Base-by-base conservation (phyloP, 1,140 invertebrate species). In the Trachelipus rathkii region DNA sequence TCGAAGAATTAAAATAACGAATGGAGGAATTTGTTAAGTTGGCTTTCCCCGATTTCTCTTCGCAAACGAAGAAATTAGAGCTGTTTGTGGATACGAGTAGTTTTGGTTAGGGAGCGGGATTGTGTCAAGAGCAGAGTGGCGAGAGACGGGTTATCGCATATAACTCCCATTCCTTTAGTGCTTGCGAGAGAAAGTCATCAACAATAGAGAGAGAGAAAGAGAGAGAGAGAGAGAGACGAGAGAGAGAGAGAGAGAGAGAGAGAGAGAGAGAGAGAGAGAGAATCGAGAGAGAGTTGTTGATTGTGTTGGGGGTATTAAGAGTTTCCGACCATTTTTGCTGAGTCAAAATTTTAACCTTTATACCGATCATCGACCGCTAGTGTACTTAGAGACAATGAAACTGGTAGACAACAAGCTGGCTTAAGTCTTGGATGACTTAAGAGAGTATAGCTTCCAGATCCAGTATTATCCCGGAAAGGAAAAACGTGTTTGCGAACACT, bases 101-200 rank as follows among this genome's bases (percentile, higher is more conserved):
- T 0, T 72, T 46, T 72, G 71, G 71, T 13, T 0, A 0, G 11
- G 71, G 71, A n/a, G 71, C 71, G 7, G 43, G 71, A 0, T 8
- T 46, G n/a, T 72, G 71, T 72, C 23, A n/a, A 72, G 11, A 72
- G 33, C 43, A 24, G 44, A n/a, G n/a, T n/a, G n/a, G n/a, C n/a
- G 21, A 72, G 5, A 43, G 24, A 21, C 44, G 50, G 10, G 71
- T 72, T 1, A 72, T 72, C 44, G 71, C 71, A 10, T 72, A 43
- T 44, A 72, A 72, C 10, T 72, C 71, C 0, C 44, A 45, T 11
- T 24, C 71, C 4, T 72, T 72, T 10, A 45, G n/a, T 24, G 44
- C n/a, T n/a, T n/a, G n/a, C 11, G 43, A 72, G 10, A 23, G 44
- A 23, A 43, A 44, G 23, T 6, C 44, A 5, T 72, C 43, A 11